These are phyloP conservation scores for Mimas tiliae DNA, from an alignment of 2,888 invertebrate species.

Conservation along the genomic window DNA sequence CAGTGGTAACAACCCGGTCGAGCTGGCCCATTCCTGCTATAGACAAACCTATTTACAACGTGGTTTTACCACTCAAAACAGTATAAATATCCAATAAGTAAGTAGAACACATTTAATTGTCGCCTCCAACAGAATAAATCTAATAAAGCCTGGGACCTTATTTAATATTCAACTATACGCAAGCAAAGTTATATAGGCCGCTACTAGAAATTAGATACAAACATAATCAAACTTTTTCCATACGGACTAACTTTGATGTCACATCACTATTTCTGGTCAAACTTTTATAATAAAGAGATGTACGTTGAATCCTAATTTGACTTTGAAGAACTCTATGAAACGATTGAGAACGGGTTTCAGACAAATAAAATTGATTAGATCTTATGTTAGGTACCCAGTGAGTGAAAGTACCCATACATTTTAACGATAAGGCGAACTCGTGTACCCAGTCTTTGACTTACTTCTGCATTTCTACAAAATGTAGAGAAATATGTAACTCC, in stretches of 20 bases:
- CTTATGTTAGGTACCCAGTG: conserved; percentile 23
- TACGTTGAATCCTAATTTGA: background rate
- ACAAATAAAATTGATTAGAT: conserved; percentile 31
- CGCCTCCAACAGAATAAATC: too few species aligned
- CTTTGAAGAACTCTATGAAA: conserved; percentile 15
- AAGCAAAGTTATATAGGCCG: background rate
- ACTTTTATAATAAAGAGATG: conserved; percentile 15
- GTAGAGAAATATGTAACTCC: background rate
- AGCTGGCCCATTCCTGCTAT: too few species aligned
- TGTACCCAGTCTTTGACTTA: background rate
- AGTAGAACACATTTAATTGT: too few species aligned
- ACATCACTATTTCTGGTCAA: conserved; percentile 7
- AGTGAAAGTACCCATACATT: conserved; percentile 34
- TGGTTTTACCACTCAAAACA: too few species aligned
- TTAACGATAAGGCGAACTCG: conserved; percentile 36
- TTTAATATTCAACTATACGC: too few species aligned
- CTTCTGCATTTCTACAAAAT: background rate
- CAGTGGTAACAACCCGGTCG: too few species aligned
- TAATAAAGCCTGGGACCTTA: too few species aligned
- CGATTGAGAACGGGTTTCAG: conserved; percentile 28
- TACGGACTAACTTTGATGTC: background rate
- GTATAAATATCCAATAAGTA: too few species aligned
- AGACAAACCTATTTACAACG: too few species aligned
- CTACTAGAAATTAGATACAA: conserved; percentile 4
- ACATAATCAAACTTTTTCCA: conserved; percentile 6